A percentile compares a stretch with the other conserved stretches of the same genome.
These are phyloP conservation scores for Drosophila pallidifrons DNA, from an alignment of 1,140 invertebrate genomes.

Conservation along the genomic window DNA sequence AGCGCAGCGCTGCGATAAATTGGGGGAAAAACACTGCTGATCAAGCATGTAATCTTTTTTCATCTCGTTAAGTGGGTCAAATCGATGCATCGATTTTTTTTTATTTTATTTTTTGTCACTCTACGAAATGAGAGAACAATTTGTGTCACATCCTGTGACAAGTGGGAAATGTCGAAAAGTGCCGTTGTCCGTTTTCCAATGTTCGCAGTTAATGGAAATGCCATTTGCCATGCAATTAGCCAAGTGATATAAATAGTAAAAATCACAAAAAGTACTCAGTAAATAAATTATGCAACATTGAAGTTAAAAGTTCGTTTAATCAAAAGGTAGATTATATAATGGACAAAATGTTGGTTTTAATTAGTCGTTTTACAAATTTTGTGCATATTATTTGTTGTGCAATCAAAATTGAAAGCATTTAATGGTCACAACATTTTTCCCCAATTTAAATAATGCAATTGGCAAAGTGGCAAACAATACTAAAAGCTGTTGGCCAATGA, in stretches of 20 bases:
- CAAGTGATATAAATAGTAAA: constrained; percentile 7
- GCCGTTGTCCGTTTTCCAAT: constrained; percentile 1
- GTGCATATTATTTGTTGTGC: not conserved
- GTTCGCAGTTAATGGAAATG: constrained; percentile 38
- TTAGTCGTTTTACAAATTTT: not conserved
- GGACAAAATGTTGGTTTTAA: not conserved
- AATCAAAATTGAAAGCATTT: constrained; percentile 4
- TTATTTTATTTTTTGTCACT: not conserved
- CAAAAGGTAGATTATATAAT: not conserved
- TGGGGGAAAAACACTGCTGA: constrained; percentile 23
- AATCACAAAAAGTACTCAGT: not conserved
- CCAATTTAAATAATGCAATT: constrained; percentile 21
- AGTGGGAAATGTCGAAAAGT: constrained; percentile 6
- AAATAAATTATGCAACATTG: not conserved
- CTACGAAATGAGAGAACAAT: constrained; percentile 3
- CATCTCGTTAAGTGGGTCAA: constrained; percentile 44
- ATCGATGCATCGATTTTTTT: constrained; percentile 25
- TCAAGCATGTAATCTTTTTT: constrained; percentile 21
- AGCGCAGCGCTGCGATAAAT: constrained; percentile 64
- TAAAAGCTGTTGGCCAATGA: constrained; percentile 5
- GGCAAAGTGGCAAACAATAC: constrained; percentile 16
- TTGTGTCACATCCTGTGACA: constrained; percentile 9
- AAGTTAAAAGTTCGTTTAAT: not conserved
- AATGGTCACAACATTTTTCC: not conserved
- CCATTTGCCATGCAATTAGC: constrained; percentile 30